Percentiles rank a stretch among this genome's conserved stretches.
Conservation (phyloP, 2,113 vertebrate genomes). For the Lucifuga dentata region DNA sequence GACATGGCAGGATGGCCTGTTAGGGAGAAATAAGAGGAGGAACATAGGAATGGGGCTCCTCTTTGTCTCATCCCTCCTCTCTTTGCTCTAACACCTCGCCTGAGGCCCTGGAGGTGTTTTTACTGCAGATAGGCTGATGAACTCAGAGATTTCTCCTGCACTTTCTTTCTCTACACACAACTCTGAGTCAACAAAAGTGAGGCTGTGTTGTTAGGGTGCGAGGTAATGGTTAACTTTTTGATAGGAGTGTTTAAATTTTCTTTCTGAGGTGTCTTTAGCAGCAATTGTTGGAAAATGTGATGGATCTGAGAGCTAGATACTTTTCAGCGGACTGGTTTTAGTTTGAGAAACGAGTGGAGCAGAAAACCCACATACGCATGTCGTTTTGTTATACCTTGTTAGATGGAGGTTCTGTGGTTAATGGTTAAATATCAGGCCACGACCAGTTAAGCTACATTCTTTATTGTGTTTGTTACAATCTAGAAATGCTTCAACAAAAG, state of each 20-base stretch:
- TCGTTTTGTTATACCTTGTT: constrained; percentile 4
- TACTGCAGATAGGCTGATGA: constrained; percentile 32
- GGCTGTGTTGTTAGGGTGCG: constrained; percentile 9
- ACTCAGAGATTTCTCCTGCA: constrained; percentile 40
- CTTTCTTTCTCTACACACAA: constrained; percentile 26
- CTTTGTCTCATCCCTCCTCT: constrained; percentile 64
- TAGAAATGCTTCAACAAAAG: constrained; percentile 16
- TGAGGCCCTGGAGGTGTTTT: constrained; percentile 52
- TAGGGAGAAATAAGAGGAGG: constrained; percentile 14
- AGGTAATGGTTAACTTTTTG: constrained; percentile 17
- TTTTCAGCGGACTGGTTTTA: not conserved
- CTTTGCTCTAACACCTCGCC: constrained; percentile 51
- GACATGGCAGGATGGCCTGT: constrained; percentile 20
- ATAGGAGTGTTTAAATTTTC: too few relatives aligned
- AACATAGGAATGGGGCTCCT: constrained; percentile 40
- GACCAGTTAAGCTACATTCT: constrained; percentile 45
- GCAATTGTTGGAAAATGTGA: too few relatives aligned
- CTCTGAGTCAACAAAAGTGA: constrained; percentile 31
- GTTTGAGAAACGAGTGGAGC: not conserved
- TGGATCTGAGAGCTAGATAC: not conserved
- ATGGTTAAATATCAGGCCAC: constrained; percentile 49
- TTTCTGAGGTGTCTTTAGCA: too few relatives aligned
- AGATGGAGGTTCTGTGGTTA: constrained; percentile 41
- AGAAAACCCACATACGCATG: constrained; percentile 13
- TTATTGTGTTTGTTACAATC: constrained; percentile 41